Percentiles rank a stretch among this genome's conserved stretches.
phyloP scores from a whole-genome alignment of 2,113 vertebrate species.

The Scartelaos histophorus region DNA sequence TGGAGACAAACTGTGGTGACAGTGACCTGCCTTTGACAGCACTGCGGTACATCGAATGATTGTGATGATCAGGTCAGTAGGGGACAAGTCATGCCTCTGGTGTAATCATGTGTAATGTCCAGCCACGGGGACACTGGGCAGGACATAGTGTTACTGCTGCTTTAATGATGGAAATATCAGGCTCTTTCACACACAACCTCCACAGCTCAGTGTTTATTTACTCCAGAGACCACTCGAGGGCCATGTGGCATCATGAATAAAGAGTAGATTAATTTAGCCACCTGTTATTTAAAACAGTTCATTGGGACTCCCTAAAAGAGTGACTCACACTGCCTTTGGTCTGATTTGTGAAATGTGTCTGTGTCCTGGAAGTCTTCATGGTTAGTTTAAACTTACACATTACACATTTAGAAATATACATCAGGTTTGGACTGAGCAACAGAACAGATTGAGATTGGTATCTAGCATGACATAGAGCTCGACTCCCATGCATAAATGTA shows the following conservation, averaged over 20 bases:
- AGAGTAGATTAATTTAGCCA: slow-evolving; percentile 44
- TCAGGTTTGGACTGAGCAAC: neutral
- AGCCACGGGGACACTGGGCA: slow-evolving; percentile 27
- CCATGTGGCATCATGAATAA: neutral
- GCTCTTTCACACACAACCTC: slow-evolving; percentile 2
- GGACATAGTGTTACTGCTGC: slow-evolving; percentile 1
- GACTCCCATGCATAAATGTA: too few relatives aligned
- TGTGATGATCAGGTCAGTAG: slow-evolving; percentile 40
- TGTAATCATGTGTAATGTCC: slow-evolving; percentile 33
- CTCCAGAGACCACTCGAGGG: slow-evolving; percentile 24
- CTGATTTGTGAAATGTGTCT: slow-evolving; percentile 39
- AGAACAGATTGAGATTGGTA: neutral
- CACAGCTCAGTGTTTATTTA: slow-evolving; percentile 34
- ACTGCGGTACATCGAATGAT: slow-evolving; percentile 6
- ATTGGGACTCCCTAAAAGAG: slow-evolving; percentile 22
- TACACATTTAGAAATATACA: slow-evolving; percentile 18
- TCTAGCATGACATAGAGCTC: too few relatives aligned
- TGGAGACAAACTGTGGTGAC: slow-evolving; percentile 17
- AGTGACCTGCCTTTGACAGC: slow-evolving; percentile 36
- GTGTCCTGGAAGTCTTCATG: slow-evolving; percentile 19
- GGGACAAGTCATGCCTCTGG: slow-evolving; percentile 18
- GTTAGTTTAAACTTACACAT: slow-evolving; percentile 9
- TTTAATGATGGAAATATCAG: slow-evolving; percentile 30
- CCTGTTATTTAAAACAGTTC: slow-evolving; percentile 29
- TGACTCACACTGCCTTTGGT: slow-evolving; percentile 30